Evolutionary conservation across 2,888 invertebrate genomes (phyloP).

Genomic region (Synergus umbraculus): DNA sequence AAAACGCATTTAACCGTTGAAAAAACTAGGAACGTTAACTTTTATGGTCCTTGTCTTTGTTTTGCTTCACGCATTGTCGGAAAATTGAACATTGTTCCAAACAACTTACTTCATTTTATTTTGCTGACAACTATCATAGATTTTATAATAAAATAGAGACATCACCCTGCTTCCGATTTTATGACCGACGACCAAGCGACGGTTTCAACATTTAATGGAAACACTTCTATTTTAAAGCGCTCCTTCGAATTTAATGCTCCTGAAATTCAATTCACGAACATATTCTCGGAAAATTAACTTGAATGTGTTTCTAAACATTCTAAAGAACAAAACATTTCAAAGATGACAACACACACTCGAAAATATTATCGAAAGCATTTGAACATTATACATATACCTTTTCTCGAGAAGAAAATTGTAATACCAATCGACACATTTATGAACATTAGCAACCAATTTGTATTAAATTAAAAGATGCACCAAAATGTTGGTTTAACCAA

Average conservation of each 20-base stretch:
- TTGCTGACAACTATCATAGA: constrained; percentile 1
- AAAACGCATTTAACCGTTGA: too few relatives aligned
- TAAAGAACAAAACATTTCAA: too few relatives aligned
- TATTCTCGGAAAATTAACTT: neutral
- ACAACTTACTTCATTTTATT: constrained; percentile 8
- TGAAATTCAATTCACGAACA: constrained; percentile 11
- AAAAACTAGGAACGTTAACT: neutral
- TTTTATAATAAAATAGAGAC: neutral
- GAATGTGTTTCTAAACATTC: neutral
- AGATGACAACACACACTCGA: too few relatives aligned
- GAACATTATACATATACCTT: neutral
- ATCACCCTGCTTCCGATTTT: constrained; percentile 19
- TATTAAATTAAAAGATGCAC: neutral
- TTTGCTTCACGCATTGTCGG: neutral
- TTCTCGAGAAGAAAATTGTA: neutral
- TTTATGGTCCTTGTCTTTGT: neutral
- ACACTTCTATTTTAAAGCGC: constrained; percentile 23
- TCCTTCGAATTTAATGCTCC: constrained; percentile 17
- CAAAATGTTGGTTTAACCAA: neutral
- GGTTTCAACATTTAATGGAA: constrained; percentile 27
- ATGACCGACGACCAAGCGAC: constrained; percentile 7
- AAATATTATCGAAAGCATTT: too few relatives aligned
- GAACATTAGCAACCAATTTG: too few relatives aligned
- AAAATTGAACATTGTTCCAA: constrained; percentile 2
- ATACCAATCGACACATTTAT: neutral